Evolutionary conservation across 2,797 vertebrate genomes (phyloP), one percentile per base, ranked within the genome.

Genomic region (Staurois parvus): DNA sequence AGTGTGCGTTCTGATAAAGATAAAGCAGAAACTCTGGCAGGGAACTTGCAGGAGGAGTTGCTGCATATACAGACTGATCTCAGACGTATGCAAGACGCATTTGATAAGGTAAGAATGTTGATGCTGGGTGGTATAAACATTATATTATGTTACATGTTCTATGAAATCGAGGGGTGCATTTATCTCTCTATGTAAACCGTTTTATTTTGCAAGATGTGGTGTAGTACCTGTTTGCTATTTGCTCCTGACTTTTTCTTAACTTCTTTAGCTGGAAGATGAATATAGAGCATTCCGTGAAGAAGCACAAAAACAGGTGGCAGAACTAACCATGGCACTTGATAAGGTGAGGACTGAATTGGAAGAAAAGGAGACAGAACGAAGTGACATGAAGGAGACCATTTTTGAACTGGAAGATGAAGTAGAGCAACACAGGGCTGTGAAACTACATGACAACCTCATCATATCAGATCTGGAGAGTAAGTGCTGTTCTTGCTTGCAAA

Each of bases 341-440:
- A 97, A 98, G 87, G 93, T 96, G 89, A 95, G 97, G 0, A 48
- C 92, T 37, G 97, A 98, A 1, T 90, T 98, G 59, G 96, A 98
- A 83, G 97, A 98, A 83, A 99, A 97, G 62, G 98, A 99, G 87
- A 97, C 97, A 0, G 98, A 99, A 88, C 95, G 97, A 48, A 96
- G 93, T 0, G 98, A 98, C 90, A 99, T 99, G 98, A 99, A 99
- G 88, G 97, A 99, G 89, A 98, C 96, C 13, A 98, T 99, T 91
- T 99, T 99, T 88, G 98, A 99, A 90, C 89, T 99, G 89, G 98
- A 99, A 91, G 98, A 99, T 37, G 98, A 99, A 91, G 97, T 99
- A 37, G 98, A 99, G 82, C 98, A 99, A 90, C 98, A 99, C 85
- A 94, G 98, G 75, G 97, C 98, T 5, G 96, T 99, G 42, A 99